Percentiles rank a stretch among this genome's conserved stretches.
These are phyloP conservation scores for Allacma fusca DNA, from an alignment of 2,888 invertebrate species.

Conservation along the genomic window DNA sequence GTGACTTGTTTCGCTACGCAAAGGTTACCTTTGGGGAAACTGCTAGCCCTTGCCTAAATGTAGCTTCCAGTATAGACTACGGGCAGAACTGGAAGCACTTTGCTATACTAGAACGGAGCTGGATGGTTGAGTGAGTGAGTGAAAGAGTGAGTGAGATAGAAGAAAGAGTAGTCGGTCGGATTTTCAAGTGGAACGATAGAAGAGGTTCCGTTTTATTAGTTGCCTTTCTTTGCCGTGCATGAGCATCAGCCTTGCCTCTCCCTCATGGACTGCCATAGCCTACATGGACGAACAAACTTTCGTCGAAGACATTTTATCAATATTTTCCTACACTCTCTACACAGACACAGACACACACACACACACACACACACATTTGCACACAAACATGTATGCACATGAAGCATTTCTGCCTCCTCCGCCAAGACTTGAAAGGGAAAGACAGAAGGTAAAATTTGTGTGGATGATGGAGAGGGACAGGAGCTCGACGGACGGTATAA, in stretches of 20 bases:
- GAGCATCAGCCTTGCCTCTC: constrained; percentile 20
- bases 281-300: constrained; percentile 13
- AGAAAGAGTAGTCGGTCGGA: constrained; percentile 30
- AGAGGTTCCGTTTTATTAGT: constrained; percentile 36
- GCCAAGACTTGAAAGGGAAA: too few relatives aligned
- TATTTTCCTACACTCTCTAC: constrained; percentile 25
- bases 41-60: neutral
- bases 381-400: too few relatives aligned
- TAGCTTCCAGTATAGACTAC: neutral
- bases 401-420: too few relatives aligned
- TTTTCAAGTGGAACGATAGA: constrained; percentile 23
- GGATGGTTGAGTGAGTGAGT: constrained; percentile 7
- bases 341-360: neutral
- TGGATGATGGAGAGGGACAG: too few relatives aligned
- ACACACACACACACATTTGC: neutral
- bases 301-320: constrained; percentile 32
- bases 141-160: neutral
- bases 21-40: constrained; percentile 35
- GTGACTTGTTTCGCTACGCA: constrained; percentile 26
- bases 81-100: neutral
- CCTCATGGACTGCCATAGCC: neutral
- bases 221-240: constrained; percentile 22
- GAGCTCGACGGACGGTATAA: too few relatives aligned
- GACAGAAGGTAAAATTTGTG: too few relatives aligned
- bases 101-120: neutral